Evolutionary conservation across 2,113 vertebrate species (phyloP).

Genomic region (Hemiscyllium ocellatum): DNA sequence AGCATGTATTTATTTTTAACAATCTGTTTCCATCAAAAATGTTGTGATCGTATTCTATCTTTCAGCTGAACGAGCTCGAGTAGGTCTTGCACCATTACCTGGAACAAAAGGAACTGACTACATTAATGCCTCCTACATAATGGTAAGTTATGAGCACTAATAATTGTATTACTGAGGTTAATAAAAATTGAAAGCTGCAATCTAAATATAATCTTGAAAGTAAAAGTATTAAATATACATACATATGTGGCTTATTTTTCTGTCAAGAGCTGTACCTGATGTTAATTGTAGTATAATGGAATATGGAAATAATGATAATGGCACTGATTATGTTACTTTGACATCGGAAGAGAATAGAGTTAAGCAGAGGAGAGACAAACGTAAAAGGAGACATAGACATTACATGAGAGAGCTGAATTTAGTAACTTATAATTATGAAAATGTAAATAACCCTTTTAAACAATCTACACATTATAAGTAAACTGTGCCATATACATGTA

Average conservation of each 20-base stretch:
- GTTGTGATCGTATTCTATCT: conserved; percentile 35
- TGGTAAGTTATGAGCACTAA: conserved; percentile 64
- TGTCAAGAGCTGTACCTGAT: not conserved
- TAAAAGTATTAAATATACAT: not conserved
- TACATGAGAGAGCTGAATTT: too few relatives aligned
- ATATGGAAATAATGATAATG: too few relatives aligned
- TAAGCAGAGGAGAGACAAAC: too few relatives aligned
- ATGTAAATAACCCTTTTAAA: too few relatives aligned
- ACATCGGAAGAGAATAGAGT: too few relatives aligned
- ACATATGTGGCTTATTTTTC: not conserved
- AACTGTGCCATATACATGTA: too few relatives aligned
- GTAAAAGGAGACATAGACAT: too few relatives aligned
- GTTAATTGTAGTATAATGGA: not conserved
- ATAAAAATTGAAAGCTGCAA: not conserved
- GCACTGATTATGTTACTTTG: too few relatives aligned
- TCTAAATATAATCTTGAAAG: not conserved
- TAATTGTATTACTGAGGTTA: not conserved
- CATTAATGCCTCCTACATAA: conserved; percentile 95
- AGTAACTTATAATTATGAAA: too few relatives aligned
- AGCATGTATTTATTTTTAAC: not conserved
- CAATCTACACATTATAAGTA: too few relatives aligned
- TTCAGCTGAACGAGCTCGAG: conserved; percentile 81
- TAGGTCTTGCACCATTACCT: conserved; percentile 79
- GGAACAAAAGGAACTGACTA: conserved; percentile 92
- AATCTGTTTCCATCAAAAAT: not conserved